Percentiles rank a stretch among this genome's conserved stretches.
phyloP scores from a whole-genome alignment of 2,888 invertebrate genomes.

The Agonopterix arenella region DNA sequence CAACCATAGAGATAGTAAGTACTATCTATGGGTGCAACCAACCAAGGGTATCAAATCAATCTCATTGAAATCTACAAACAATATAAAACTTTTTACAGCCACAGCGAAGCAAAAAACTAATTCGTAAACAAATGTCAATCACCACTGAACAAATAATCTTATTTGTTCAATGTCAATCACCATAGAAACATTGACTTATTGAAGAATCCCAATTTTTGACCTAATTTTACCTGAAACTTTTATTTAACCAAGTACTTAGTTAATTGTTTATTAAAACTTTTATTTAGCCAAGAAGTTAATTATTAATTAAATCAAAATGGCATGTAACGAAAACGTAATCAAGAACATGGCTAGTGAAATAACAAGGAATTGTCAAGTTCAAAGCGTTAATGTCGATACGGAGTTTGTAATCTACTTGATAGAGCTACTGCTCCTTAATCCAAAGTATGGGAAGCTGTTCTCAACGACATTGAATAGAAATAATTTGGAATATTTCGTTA shows the following conservation, averaged over 20 bases:
- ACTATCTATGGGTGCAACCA: too few species aligned
- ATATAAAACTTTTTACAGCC: too few species aligned
- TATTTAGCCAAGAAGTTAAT: neutral
- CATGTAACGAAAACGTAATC: slow-evolving; percentile 60
- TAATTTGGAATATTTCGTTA: slow-evolving; percentile 71
- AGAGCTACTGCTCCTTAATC: slow-evolving; percentile 71
- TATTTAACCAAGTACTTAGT: neutral
- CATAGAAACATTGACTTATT: too few species aligned
- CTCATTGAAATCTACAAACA: too few species aligned
- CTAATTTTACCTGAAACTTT: too few species aligned
- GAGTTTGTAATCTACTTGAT: slow-evolving; percentile 73
- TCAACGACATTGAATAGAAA: slow-evolving; percentile 59
- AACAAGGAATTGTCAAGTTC: slow-evolving; percentile 65
- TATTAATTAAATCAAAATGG: slow-evolving; percentile 29
- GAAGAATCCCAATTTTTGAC: too few species aligned
- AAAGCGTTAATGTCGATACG: slow-evolving; percentile 52
- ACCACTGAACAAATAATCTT: too few species aligned
- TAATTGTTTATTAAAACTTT: neutral
- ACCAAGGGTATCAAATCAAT: too few species aligned
- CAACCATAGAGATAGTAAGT: too few species aligned
- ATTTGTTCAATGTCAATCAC: too few species aligned
- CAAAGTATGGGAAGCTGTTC: slow-evolving; percentile 72
- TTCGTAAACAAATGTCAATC: too few species aligned
- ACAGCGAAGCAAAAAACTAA: too few species aligned
- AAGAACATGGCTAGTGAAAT: slow-evolving; percentile 78